These are phyloP conservation scores for Osmoderma eremita DNA, from an alignment of 2,888 invertebrate genomes.

Conservation along the genomic window DNA sequence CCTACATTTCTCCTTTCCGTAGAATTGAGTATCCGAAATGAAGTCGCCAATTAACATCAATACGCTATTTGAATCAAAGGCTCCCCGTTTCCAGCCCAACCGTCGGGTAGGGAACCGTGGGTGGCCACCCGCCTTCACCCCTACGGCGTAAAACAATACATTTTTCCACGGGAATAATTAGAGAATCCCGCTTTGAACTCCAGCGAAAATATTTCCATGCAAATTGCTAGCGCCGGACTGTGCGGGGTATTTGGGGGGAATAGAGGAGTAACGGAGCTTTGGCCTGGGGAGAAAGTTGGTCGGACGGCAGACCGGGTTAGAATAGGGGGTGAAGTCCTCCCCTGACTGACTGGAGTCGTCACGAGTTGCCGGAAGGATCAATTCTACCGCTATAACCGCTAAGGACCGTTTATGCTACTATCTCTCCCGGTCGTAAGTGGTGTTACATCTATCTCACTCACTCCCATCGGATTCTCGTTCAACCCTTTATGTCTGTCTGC, in stretches of 20 bases:
- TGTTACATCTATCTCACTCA: too few species aligned
- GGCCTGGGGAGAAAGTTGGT: too few species aligned
- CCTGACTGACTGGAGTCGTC: neutral
- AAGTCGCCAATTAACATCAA: constrained; percentile 29
- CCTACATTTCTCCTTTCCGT: too few species aligned
- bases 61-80: constrained; percentile 9
- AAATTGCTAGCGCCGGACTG: constrained; percentile 3
- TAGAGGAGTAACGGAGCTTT: too few species aligned
- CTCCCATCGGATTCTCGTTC: too few species aligned
- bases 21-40: constrained; percentile 10
- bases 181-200: constrained; percentile 19
- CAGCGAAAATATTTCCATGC: constrained; percentile 19
- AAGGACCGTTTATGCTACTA: constrained; percentile 24
- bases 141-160: constrained; percentile 26
- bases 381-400: constrained; percentile 34
- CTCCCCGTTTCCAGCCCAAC: neutral
- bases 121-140: neutral
- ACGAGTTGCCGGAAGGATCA: constrained; percentile 33
- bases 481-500: constrained; percentile 2
- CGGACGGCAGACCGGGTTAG: too few species aligned
- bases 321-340: too few species aligned
- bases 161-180: constrained; percentile 33
- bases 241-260: too few species aligned
- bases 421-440: too few species aligned
- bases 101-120: neutral